phyloP scores from a whole-genome alignment of 2,113 vertebrate species.

The Prunella fulvescens region DNA sequence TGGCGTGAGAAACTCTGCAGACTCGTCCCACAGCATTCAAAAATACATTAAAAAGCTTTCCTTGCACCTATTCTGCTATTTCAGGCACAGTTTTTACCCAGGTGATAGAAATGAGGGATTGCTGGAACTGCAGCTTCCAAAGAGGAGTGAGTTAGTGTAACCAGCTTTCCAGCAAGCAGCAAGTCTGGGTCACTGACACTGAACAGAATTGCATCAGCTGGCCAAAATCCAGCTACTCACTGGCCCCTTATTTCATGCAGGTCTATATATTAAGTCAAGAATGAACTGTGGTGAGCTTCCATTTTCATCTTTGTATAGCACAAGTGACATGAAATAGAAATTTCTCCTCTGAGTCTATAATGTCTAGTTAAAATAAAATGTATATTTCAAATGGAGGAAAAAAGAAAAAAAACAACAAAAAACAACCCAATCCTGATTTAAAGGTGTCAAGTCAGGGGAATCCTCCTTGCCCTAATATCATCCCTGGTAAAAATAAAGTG shows the following conservation, averaged over 20 bases:
- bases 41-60: not conserved
- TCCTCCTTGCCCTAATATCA: not conserved
- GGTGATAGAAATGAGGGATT: not conserved
- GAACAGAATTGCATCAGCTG: not conserved
- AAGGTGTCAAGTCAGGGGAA: not conserved
- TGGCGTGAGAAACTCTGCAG: not conserved
- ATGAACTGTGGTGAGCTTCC: not conserved
- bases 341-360: not conserved
- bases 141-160: not conserved
- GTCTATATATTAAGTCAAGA: not conserved
- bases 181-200: not conserved
- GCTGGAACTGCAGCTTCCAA: not conserved
- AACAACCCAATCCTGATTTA: not conserved
- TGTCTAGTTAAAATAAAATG: not conserved
- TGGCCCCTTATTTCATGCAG: not conserved
- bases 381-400: not conserved
- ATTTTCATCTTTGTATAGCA: not conserved
- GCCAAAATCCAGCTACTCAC: not conserved
- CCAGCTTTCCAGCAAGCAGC: accelerated
- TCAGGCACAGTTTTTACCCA: not conserved
- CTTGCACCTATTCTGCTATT: not conserved
- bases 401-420: not conserved
- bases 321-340: not conserved
- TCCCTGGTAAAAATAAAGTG: not conserved
- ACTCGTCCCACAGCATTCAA: not conserved